Evolutionary conservation across 1,140 invertebrate species (phyloP), one percentile per base, ranked within the genome.

Genomic region (Leptoteleia sp.): DNA sequence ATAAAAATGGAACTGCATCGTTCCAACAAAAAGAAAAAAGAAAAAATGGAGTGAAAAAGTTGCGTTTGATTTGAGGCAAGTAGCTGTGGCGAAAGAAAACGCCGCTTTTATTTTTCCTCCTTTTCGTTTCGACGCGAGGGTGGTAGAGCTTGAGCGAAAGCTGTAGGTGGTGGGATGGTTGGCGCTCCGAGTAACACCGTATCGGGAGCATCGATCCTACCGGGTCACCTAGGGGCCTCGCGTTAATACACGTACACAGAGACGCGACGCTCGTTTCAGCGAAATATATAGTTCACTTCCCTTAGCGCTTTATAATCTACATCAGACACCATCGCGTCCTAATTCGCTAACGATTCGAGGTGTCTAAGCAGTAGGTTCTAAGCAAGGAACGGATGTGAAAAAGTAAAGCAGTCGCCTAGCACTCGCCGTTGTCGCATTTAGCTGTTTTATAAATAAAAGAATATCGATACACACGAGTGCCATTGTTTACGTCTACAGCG

Each of bases 201-300:
- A 88, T 88, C 83, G 85, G 59, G 85, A 84, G 84, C 87, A 89
- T 88, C 86, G 88, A 89, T 89, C 83, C 79, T 85, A 52, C 72
- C 80, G 75, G 85, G 84, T 87, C 85, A 88, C 75, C 71, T 81
- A 68, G 82, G 78, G 77, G 68, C 71, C 81, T 84, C 80, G 61
- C 64, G 61, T 76, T 80, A 52, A 75, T 70, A 45, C 59, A 37
- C 42, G 25, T 57, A 15, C 22, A 70, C 52, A 65, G 42, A 68
- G 33, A 73, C 25, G 77, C 50, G 31, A 16, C n/a, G 40, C 47
- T 65, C 40, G 50, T 64, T 70, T 70, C 33, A 64, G 47, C 22
- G 52, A 68, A 59, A 62, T 64, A 70, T 70, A 68, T 75, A 73
- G 70, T 70, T 72, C 67, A 67, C 59, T 78, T 78, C 65, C 33